A percentile compares a stretch with the other conserved stretches of the same genome.
These are phyloP conservation scores for Scaptomyza pallida DNA, from an alignment of 1,140 invertebrate genomes.

Conservation along the genomic window DNA sequence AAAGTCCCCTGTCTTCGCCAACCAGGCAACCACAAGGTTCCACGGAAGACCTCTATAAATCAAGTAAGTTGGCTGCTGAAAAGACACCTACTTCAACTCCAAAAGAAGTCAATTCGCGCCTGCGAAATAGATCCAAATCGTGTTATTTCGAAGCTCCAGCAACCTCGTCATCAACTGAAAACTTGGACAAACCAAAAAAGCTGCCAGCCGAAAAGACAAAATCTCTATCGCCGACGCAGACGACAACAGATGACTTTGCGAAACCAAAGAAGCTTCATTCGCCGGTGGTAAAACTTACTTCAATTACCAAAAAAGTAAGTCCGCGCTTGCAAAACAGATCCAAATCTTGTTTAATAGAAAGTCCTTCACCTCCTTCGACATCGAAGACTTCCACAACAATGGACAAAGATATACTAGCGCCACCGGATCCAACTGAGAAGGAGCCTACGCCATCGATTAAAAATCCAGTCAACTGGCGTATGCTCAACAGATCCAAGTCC, in stretches of 20 bases:
- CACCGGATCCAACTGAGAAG: neutral
- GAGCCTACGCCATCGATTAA: neutral
- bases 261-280: neutral
- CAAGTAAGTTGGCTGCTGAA: neutral
- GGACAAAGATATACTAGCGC: neutral
- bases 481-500: constrained; percentile 35
- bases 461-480: neutral
- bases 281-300: neutral
- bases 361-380: neutral
- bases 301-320: neutral
- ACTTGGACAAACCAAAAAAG: neutral
- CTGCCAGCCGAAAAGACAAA: neutral
- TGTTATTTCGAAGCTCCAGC: neutral
- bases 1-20: neutral
- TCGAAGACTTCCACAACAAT: neutral
- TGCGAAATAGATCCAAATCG: constrained; percentile 3
- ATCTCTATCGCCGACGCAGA: too few species aligned
- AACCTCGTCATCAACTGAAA: neutral
- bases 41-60: too few species aligned
- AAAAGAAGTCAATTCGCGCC: neutral
- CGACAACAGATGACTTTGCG: neutral
- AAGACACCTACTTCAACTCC: neutral
- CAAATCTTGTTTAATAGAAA: neutral
- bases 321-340: too few species aligned
- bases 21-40: neutral